A percentile compares a stretch with the other conserved stretches of the same genome.
phyloP scores from a whole-genome alignment of 2,113 vertebrate genomes.

The Leptobrachium ailaonicum region DNA sequence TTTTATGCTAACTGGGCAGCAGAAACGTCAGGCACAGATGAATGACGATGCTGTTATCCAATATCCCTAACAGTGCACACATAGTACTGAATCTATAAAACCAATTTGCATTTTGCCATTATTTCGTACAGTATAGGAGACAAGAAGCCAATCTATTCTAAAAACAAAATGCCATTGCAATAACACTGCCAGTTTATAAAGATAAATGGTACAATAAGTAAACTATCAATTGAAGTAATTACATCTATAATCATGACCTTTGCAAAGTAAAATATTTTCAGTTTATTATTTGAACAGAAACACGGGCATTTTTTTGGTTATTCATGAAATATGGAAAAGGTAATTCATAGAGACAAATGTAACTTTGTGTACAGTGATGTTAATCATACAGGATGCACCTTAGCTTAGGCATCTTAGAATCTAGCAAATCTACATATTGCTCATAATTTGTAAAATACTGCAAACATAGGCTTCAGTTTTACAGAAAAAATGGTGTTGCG shows the following conservation, averaged over 20 bases:
- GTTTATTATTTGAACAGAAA: background rate
- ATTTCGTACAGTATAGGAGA: background rate
- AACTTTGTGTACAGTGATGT: no score
- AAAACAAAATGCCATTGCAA: background rate
- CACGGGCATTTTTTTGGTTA: background rate
- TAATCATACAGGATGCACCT: no score
- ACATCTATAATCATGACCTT: no score
- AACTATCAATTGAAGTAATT: background rate
- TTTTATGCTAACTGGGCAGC: background rate
- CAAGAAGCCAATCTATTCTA: background rate
- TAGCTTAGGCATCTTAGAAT: no score
- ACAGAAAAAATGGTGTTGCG: no score
- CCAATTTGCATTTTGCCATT: constrained; percentile 17
- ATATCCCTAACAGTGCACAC: constrained; percentile 1
- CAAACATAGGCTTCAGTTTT: no score
- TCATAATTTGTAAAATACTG: no score
- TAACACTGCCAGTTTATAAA: constrained; percentile 1
- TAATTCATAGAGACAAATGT: no score
- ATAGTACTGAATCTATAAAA: constrained; percentile 21
- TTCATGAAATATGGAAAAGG: background rate
- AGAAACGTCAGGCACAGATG: constrained; percentile 11
- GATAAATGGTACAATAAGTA: constrained; percentile 11
- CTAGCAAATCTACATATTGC: no score
- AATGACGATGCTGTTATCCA: constrained; percentile 2
- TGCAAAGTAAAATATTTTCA: no score